Conservation (phyloP, 2,797 vertebrate genomes). For the Typhlichthys subterraneus region DNA sequence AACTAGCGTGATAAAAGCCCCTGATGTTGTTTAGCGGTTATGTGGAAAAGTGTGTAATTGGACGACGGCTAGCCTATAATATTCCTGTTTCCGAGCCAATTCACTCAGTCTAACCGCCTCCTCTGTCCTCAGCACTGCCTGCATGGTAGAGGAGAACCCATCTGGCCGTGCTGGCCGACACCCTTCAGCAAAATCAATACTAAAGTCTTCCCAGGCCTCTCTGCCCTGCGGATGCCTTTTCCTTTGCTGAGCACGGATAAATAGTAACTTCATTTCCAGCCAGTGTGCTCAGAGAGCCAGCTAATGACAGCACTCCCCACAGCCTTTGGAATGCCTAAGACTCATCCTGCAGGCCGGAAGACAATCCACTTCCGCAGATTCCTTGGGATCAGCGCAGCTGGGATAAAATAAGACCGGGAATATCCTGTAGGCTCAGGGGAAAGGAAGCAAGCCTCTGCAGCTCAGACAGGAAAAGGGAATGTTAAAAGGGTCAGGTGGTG, state of each 20-base stretch:
- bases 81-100: slow-evolving; percentile 58
- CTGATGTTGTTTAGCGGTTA: slow-evolving; percentile 66
- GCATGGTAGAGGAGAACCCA: slow-evolving; percentile 73
- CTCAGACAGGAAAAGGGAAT: slow-evolving; percentile 21
- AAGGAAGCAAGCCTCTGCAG: slow-evolving; percentile 32
- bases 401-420: slow-evolving; percentile 40
- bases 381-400: slow-evolving; percentile 65
- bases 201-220: slow-evolving; percentile 83
- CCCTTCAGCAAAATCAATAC: slow-evolving; percentile 83
- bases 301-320: slow-evolving; percentile 81
- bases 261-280: slow-evolving; percentile 86
- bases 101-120: slow-evolving; percentile 50
- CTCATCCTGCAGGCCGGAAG: slow-evolving; percentile 68
- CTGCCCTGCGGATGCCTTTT: slow-evolving; percentile 77
- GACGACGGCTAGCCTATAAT: slow-evolving; percentile 57
- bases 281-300: slow-evolving; percentile 81
- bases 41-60: slow-evolving; percentile 63
- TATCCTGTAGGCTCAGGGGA: slow-evolving; percentile 29
- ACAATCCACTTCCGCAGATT: slow-evolving; percentile 66
- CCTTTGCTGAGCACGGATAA: slow-evolving; percentile 84
- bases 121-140: slow-evolving; percentile 46
- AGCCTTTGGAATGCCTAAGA: slow-evolving; percentile 66
- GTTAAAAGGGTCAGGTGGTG: slow-evolving; percentile 40
- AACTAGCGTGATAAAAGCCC: slow-evolving; percentile 71
- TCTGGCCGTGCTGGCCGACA: slow-evolving; percentile 71